Evolutionary conservation across 2,888 invertebrate genomes (phyloP).

Genomic region (Nomada ferruginata): DNA sequence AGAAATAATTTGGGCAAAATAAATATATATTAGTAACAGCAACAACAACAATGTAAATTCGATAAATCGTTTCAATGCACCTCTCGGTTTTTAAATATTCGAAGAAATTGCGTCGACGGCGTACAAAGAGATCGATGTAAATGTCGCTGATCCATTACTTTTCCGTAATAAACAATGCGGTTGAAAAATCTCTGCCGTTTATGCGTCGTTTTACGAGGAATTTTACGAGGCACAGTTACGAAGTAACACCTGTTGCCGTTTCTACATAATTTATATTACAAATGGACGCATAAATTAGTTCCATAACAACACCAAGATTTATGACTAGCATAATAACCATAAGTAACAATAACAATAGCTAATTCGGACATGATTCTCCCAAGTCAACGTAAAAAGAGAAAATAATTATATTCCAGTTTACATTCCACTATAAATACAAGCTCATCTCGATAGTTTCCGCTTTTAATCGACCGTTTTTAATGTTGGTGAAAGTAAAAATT

Average conservation of each 20-base stretch:
- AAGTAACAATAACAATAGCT: neutral
- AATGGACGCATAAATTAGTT: neutral
- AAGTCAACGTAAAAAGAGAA: too few relatives aligned
- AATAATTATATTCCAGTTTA: too few relatives aligned
- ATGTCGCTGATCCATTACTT: conserved; percentile 1
- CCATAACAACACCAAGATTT: neutral
- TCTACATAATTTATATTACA: neutral
- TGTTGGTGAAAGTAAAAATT: too few relatives aligned
- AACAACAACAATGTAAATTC: conserved; percentile 34
- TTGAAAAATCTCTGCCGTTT: neutral
- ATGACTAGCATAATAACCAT: neutral
- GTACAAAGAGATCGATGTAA: neutral
- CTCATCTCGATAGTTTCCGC: too few relatives aligned
- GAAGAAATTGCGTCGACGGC: too few relatives aligned
- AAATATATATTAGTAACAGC: conserved; percentile 21
- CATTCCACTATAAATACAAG: too few relatives aligned
- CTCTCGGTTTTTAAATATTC: neutral
- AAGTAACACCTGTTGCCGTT: conserved; percentile 20
- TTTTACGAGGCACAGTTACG: conserved; percentile 16
- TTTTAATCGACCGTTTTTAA: too few relatives aligned
- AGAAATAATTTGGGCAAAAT: conserved; percentile 20
- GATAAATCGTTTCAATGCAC: neutral
- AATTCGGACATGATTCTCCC: neutral
- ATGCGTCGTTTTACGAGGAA: neutral
- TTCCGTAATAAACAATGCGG: neutral